These are phyloP conservation scores for Oxycera nigricornis DNA, from an alignment of 2,888 invertebrate genomes.

Conservation along the genomic window DNA sequence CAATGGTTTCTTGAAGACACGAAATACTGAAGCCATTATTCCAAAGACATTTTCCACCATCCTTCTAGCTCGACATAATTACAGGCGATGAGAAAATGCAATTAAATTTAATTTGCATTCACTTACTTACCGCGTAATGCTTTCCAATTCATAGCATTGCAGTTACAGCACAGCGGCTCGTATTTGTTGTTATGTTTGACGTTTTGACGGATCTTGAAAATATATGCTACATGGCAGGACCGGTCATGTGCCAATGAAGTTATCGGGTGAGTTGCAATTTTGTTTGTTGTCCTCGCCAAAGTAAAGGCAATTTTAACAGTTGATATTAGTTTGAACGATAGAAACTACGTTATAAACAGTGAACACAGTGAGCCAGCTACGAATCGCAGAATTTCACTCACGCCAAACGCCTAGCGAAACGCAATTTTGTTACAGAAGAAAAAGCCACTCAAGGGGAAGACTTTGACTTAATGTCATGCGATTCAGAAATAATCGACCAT, in stretches of 20 bases:
- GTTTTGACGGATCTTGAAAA: not conserved
- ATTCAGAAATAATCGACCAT: not conserved
- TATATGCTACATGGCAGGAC: slow-evolving; percentile 30
- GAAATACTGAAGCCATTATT: too few species aligned
- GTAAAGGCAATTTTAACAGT: slow-evolving; percentile 39
- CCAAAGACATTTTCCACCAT: too few species aligned
- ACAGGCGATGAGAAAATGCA: too few species aligned
- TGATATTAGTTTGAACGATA: not conserved
- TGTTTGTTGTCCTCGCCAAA: slow-evolving; percentile 42
- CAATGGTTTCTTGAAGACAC: too few species aligned
- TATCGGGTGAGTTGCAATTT: slow-evolving; percentile 43
- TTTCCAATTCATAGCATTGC: too few species aligned
- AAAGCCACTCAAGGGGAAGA: slow-evolving; percentile 5
- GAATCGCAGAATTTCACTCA: not conserved
- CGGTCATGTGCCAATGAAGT: slow-evolving; percentile 42
- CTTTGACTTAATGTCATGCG: not conserved
- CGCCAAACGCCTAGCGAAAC: not conserved
- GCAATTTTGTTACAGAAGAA: not conserved
- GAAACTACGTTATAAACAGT: not conserved
- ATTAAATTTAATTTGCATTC: too few species aligned
- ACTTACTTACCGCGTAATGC: too few species aligned
- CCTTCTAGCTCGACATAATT: too few species aligned
- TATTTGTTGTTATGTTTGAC: too few species aligned
- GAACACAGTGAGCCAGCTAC: not conserved
- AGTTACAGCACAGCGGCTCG: too few species aligned